These are phyloP conservation scores for Drosophila funebris DNA, from an alignment of 1,140 invertebrate species.

Conservation along the genomic window DNA sequence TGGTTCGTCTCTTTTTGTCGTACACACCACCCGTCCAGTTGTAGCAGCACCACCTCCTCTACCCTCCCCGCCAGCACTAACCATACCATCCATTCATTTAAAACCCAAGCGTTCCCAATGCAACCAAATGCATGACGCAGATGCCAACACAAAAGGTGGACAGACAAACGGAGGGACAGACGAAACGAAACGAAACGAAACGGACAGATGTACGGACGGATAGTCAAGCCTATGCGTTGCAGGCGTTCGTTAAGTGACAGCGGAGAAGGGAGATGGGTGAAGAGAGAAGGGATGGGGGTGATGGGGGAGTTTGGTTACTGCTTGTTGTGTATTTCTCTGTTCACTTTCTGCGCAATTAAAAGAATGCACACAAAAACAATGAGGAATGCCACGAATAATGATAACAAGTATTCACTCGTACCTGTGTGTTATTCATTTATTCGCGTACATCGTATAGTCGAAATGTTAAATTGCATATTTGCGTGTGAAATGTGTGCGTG, in stretches of 20 bases:
- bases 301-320: too few relatives aligned
- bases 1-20: not conserved
- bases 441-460: not conserved
- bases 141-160: slow-evolving; percentile 47
- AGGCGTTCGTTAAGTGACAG: slow-evolving; percentile 1
- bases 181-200: too few relatives aligned
- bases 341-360: slow-evolving; percentile 30
- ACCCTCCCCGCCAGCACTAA: not conserved
- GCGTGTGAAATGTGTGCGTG: too few relatives aligned
- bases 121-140: slow-evolving; percentile 73
- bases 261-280: not conserved
- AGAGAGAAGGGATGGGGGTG: not conserved
- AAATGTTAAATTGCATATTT: slow-evolving; percentile 60
- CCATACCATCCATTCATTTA: slow-evolving; percentile 1
- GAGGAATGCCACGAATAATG: slow-evolving; percentile 34
- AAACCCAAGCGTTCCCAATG: slow-evolving; percentile 39
- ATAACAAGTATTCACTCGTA: slow-evolving; percentile 40
- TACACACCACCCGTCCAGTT: not conserved
- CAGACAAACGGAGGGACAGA: too few relatives aligned
- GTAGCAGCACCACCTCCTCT: slow-evolving; percentile 11
- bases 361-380: slow-evolving; percentile 15
- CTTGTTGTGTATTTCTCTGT: not conserved
- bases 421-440: not conserved
- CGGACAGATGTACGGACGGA: not conserved
- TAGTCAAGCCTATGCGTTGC: slow-evolving; percentile 18